These are phyloP conservation scores for Actinemys pallida DNA, from an alignment of 2,113 vertebrate species.

Conservation along the genomic window DNA sequence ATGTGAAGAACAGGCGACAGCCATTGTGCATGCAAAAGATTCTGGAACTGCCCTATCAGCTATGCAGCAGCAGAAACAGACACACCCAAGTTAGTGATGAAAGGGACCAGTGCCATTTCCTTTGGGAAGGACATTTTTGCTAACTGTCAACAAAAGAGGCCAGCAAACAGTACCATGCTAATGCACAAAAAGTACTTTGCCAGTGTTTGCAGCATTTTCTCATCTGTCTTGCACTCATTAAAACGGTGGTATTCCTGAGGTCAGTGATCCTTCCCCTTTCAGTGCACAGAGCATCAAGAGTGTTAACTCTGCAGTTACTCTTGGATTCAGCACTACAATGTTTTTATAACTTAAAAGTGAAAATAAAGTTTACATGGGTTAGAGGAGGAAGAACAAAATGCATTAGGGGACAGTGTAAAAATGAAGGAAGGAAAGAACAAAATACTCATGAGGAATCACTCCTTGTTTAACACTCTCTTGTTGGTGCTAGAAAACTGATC, in stretches of 20 bases:
- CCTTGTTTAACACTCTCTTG: too few species aligned
- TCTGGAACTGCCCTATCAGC: too few species aligned
- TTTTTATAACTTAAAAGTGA: neutral
- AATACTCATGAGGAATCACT: neutral
- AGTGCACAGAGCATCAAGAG: too few species aligned
- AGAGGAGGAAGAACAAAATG: neutral
- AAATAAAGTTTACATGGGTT: neutral
- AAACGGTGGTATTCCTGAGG: neutral
- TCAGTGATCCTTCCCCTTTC: too few species aligned
- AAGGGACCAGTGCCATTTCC: too few species aligned
- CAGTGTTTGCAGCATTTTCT: neutral
- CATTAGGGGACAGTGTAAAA: neutral
- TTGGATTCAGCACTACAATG: neutral
- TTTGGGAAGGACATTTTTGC: neutral
- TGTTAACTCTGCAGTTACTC: neutral
- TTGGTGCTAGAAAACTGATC: too few species aligned
- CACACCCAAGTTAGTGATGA: too few species aligned
- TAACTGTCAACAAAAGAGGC: neutral
- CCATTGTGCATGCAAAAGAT: too few species aligned
- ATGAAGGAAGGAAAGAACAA: neutral
- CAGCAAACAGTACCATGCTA: neutral
- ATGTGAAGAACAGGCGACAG: too few species aligned
- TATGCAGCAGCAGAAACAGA: too few species aligned
- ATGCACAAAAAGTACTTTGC: neutral
- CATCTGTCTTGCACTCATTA: neutral